Conservation (phyloP, 2,888 invertebrate species). For the Apamea monoglypha region DNA sequence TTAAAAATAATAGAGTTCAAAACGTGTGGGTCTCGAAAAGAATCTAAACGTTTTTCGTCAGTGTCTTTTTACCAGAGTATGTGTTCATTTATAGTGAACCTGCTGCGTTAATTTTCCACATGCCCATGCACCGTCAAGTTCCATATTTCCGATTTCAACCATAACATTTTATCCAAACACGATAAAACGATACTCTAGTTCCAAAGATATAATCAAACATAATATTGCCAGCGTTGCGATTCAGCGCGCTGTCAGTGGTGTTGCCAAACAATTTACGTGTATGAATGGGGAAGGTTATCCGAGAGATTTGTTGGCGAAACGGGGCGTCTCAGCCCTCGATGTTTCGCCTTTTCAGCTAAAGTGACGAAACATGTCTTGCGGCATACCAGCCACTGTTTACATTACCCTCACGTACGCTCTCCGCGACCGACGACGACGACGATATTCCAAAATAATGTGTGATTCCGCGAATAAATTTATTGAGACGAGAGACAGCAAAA, state of each 20-base stretch:
- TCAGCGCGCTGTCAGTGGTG: constrained; percentile 57
- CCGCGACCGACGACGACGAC: constrained; percentile 66
- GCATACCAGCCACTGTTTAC: constrained; percentile 76
- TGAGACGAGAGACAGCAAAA: constrained; percentile 68
- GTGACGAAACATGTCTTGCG: constrained; percentile 86
- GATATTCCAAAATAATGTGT: constrained; percentile 79
- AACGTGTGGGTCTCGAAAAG: no score
- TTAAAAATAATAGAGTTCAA: neutral
- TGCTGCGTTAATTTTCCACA: neutral
- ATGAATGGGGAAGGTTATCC: constrained; percentile 75
- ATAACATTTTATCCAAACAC: neutral
- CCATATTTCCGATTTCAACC: neutral
- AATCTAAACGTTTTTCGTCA: neutral
- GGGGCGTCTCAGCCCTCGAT: constrained; percentile 70
- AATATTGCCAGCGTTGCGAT: constrained; percentile 61
- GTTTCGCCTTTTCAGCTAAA: constrained; percentile 82
- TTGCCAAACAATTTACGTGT: constrained; percentile 74
- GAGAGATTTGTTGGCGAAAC: constrained; percentile 77
- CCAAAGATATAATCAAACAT: constrained; percentile 54
- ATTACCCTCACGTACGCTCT: constrained; percentile 81
- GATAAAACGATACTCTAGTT: constrained; percentile 30
- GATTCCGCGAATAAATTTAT: constrained; percentile 78
- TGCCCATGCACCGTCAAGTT: neutral
- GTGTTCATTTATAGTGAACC: neutral
- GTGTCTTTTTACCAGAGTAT: neutral